Evolutionary conservation across 2,797 vertebrate genomes (phyloP), one percentile per base, ranked within the genome.

Genomic region (Fringilla coelebs): DNA sequence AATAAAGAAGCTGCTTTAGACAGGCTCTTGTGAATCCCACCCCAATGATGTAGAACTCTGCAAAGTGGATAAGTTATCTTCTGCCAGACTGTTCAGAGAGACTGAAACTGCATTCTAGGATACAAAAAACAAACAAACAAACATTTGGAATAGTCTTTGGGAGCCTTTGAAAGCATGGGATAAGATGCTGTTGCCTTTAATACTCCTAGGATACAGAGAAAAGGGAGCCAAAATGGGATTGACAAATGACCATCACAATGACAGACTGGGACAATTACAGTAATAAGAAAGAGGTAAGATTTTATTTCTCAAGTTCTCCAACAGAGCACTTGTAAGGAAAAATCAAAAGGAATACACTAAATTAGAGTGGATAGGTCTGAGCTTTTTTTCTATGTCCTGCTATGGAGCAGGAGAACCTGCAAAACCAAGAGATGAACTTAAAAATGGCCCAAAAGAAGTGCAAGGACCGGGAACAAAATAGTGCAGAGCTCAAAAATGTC

Each of bases 31-130:
- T 9, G 10, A 40, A 31, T 75, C 26, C 29, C 6, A 89, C 19
- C 26, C 26, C 12, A 5, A 17, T 22, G 31, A 71, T 1, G 1
- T 2, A 1, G 15, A 41, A 26, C 4, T 49, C 21, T 62, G 28
- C 11, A 13, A 34, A 73, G 11, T 5, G 57, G 28, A 19, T 29
- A 12, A 73, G 49, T 48, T 72, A 38, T 51, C 46, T 40, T 38
- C 45, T 83, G 8, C 46, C 38, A 43, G 36, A 51, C 31, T 65
- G 6, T 22, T 71, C 26, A 73, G 28, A 74, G 18, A 65, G 28
- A 22, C 21, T 73, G n/a, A 68, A 46, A 54, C 18, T 49, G 2
- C 26, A 54, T 54, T 19, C 16, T 24, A 57, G 19, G n/a, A 49
- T 16, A 11, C 2, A 25, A 19, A 46, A 11, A 29, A 21, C 72